Conservation (phyloP, 2,888 invertebrate genomes). For the Microctonus brassicae region DNA sequence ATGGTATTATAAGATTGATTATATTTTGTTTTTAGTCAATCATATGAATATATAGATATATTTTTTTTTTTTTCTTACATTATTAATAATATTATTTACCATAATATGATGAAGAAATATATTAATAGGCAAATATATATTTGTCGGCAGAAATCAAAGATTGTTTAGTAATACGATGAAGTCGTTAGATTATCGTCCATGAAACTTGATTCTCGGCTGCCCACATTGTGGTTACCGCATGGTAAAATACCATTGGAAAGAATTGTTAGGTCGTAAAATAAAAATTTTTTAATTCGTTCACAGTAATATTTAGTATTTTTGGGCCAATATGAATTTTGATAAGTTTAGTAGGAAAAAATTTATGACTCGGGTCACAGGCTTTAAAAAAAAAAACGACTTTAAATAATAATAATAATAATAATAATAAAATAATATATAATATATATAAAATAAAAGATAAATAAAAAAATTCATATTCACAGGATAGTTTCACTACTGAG, state of each 20-base stretch:
- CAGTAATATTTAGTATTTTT: slow-evolving; percentile 10
- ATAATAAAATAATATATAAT: background rate
- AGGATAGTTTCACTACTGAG: slow-evolving; percentile 44
- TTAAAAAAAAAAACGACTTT: slow-evolving; percentile 25
- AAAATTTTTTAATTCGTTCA: slow-evolving; percentile 39
- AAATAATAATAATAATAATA: background rate
- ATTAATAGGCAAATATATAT: slow-evolving; percentile 7
- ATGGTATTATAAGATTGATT: background rate
- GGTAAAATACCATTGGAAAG: slow-evolving; percentile 15
- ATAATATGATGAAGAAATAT: background rate
- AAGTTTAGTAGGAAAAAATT: slow-evolving; percentile 52
- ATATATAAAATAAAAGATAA: background rate
- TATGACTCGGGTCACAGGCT: slow-evolving; percentile 49
- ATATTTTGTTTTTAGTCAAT: background rate
- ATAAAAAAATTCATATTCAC: slow-evolving; percentile 55
- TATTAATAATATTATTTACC: background rate
- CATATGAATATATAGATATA: too few species aligned
- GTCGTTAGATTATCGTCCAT: slow-evolving; percentile 20
- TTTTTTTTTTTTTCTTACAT: background rate
- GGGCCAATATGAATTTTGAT: slow-evolving; percentile 29
- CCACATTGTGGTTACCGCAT: background rate
- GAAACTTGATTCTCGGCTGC: background rate
- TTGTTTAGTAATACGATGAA: slow-evolving; percentile 19
- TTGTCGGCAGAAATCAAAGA: slow-evolving; percentile 6
- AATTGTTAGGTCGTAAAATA: slow-evolving; percentile 45